Base-by-base conservation (phyloP, 2,888 invertebrate genomes). In the Pterobdella sp. region DNA sequence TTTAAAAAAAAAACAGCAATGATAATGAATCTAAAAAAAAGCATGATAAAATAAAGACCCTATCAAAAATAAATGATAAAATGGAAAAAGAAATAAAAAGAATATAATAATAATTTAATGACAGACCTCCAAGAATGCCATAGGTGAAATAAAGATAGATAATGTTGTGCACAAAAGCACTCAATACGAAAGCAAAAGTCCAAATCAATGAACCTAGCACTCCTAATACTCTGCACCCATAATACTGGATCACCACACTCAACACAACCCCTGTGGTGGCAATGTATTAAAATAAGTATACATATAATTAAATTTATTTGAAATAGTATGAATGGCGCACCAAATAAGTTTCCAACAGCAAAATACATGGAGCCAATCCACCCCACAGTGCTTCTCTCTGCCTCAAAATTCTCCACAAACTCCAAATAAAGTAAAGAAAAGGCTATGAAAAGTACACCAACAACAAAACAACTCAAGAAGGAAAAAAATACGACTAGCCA, bases 351-450 rank as follows among this genome's bases (percentile, higher is more conserved):
- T 68, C 74, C 74, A 56, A 64, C 68, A 26, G 74, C 74, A 18
- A 74, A 34, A 68, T 72, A 74, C 26, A 74, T 37, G 26, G 74
- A 74, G 36, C 74, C 74, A 22, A 74, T 68, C 74, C 74, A 74
- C 18, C 74, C 74, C 31, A 56, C 35, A 36, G 60, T 14, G 26
- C 63, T 68, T 29, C 42, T 72, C 18, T 42, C 67, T 22, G 72
- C 60, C 35, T 72, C 34, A 72, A 74, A 74, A 34, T 74, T 56
- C n/a, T 72, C 68, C 4, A 36, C 56, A n/a, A 74, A 68, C 14
- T 72, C 72, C 35, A 56, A 34, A 64, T 74, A 74, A 64, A 74
- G 68, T 26, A 74, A 68, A 10, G 74, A 74, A 35, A 74, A 74
- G 29, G 72, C 68, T 34, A 74, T 74, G 67, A 68, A 74, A 29